Evolutionary conservation across 2,113 vertebrate genomes (phyloP), one percentile per base, ranked within the genome.

Genomic region (Seriola quinqueradiata): DNA sequence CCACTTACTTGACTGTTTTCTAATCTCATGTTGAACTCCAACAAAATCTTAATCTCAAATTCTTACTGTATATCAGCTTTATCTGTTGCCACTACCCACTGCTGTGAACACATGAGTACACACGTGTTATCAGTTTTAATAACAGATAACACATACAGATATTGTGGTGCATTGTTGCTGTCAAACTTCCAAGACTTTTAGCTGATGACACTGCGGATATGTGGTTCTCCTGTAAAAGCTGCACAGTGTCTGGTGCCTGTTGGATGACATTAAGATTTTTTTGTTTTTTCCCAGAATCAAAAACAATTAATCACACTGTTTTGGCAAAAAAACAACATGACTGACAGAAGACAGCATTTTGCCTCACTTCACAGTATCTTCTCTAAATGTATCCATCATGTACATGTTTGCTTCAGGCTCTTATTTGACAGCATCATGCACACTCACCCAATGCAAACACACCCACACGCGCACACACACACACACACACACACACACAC

Each of bases 1-100:
- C 13, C 32, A 36, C 61, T 83, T 42, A 58, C 23, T 80, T 68
- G 4, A 5, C 7, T 17, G 16, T n/a, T 36, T 76, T 68, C 46
- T 81, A 85, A 87, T 79, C 73, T 83, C n/a, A 36, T 34, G 32
- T 58, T 57, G 32, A 60, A 75, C 23, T 79, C 57, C 50, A 34
- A n/a, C 25, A 14, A 50, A 50, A 66, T 75, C 65, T 42, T 48
- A 52, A 75, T 77, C 40, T 28, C 28, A 61, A 36, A 44, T 52
- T 42, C 32, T 34, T 48, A 8, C 25, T 28, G 25, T 58, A 3
- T 48, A n/a, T 59, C 54, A 54, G 46, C 71, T 64, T 70, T 55
- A 38, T 79, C 75, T 86, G 13, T 68, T 25, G 1, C 73, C 63
- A 6, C 25, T 64, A 19, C 28, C 28, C 28, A 28, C 28, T 28